These are phyloP conservation scores for Psilanteris sp. DNA, from an alignment of 1,140 invertebrate genomes.

Conservation along the genomic window DNA sequence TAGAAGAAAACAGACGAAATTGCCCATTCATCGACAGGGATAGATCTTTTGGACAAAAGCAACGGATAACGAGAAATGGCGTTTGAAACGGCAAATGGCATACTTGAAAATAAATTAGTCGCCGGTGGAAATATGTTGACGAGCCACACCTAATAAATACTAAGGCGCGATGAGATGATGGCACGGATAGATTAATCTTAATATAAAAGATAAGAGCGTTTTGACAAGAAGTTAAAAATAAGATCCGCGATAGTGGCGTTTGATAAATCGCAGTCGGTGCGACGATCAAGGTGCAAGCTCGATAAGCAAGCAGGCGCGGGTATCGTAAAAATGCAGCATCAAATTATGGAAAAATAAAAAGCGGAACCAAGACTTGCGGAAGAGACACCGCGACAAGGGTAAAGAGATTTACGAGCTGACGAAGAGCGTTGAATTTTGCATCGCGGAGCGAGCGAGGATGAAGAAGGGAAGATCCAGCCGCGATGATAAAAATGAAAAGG, in stretches of 20 bases:
- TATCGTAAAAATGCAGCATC: slow-evolving; percentile 41
- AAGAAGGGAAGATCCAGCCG: slow-evolving; percentile 25
- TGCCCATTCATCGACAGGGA: no score
- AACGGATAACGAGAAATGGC: background rate
- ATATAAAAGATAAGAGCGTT: slow-evolving; percentile 45
- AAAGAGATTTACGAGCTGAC: slow-evolving; percentile 51
- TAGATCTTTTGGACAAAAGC: background rate
- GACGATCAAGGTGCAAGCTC: slow-evolving; percentile 47
- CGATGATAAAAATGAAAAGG: slow-evolving; percentile 53
- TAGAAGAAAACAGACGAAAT: no score
- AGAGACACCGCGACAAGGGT: slow-evolving; percentile 13
- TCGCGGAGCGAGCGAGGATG: slow-evolving; percentile 5
- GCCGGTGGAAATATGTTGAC: slow-evolving; percentile 10
- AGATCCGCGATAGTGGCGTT: slow-evolving; percentile 47
- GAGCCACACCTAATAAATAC: slow-evolving; percentile 37
- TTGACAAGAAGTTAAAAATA: slow-evolving; percentile 57
- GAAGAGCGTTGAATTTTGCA: slow-evolving; percentile 47
- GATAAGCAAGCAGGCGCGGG: slow-evolving; percentile 26
- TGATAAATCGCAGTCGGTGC: slow-evolving; percentile 42
- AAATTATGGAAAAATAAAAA: slow-evolving; percentile 56
- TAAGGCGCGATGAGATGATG: slow-evolving; percentile 41
- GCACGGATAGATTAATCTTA: slow-evolving; percentile 45
- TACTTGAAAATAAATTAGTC: slow-evolving; percentile 24
- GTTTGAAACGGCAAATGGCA: background rate
- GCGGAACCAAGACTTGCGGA: background rate